A percentile compares a stretch with the other conserved stretches of the same genome.
phyloP scores from a whole-genome alignment of 2,888 invertebrate genomes.

The Papilio protenor region DNA sequence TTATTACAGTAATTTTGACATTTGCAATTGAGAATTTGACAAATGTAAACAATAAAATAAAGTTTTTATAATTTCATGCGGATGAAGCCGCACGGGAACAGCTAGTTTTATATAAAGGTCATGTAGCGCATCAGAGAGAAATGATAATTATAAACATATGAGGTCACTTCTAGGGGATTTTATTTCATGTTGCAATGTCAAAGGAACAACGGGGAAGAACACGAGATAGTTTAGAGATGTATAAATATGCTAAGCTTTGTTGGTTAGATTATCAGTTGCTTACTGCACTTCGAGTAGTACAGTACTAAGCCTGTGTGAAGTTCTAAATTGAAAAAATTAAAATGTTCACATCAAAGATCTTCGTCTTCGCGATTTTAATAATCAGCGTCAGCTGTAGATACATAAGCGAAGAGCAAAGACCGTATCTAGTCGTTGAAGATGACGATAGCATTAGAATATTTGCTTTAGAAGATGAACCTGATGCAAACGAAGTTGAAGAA shows the following conservation, averaged over 20 bases:
- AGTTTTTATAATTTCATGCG: no score
- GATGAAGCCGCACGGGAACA: no score
- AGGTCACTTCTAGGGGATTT: not conserved
- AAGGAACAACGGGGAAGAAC: slow-evolving; percentile 20
- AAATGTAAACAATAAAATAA: no score
- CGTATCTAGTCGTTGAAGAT: slow-evolving; percentile 21
- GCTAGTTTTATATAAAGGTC: no score
- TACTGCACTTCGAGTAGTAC: not conserved
- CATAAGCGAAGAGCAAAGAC: not conserved
- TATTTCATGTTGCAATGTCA: not conserved
- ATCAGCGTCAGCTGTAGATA: slow-evolving; percentile 18
- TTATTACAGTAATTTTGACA: no score
- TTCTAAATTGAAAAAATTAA: not conserved
- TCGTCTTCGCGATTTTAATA: slow-evolving; percentile 11
- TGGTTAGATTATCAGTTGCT: slow-evolving; percentile 10
- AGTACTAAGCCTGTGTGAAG: not conserved
- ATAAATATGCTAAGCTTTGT: slow-evolving; percentile 13
- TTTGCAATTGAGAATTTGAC: no score
- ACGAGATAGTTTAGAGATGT: not conserved
- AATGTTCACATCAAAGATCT: slow-evolving; percentile 19
- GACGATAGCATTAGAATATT: slow-evolving; percentile 8
- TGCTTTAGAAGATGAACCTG: slow-evolving; percentile 9
- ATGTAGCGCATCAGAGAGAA: no score
- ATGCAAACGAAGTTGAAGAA: slow-evolving; percentile 11
- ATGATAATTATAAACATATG: not conserved